A percentile compares a stretch with the other conserved stretches of the same genome.
phyloP scores from a whole-genome alignment of 2,888 invertebrate species.

The Diaperis boleti region DNA sequence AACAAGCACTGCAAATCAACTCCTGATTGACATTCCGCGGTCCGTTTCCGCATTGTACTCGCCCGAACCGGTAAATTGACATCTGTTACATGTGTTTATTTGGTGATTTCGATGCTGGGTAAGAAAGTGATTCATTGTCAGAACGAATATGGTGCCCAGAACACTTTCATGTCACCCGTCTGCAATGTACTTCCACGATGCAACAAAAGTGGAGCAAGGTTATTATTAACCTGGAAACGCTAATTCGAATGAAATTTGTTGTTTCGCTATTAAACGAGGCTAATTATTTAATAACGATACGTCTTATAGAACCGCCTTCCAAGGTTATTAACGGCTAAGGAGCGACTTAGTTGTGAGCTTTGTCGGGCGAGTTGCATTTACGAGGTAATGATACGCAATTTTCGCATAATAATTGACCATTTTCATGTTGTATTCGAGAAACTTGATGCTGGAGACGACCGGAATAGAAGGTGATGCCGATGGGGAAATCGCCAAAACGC shows the following conservation, averaged over 20 bases:
- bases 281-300: conserved; percentile 38
- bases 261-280: conserved; percentile 40
- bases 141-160: neutral
- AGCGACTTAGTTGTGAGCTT: conserved; percentile 22
- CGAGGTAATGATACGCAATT: conserved; percentile 27
- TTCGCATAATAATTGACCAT: conserved; percentile 20
- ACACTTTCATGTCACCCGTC: conserved; percentile 28
- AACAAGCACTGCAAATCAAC: neutral
- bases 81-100: conserved; percentile 16
- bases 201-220: conserved; percentile 37
- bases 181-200: conserved; percentile 14
- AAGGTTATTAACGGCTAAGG: conserved; percentile 14
- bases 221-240: conserved; percentile 40
- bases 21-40: conserved; percentile 3
- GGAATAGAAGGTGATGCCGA: conserved; percentile 2
- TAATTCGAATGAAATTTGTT: conserved; percentile 42
- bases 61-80: conserved; percentile 35
- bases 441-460: neutral
- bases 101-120: conserved; percentile 23
- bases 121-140: conserved; percentile 20
- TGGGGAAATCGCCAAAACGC: conserved; percentile 6
- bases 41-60: conserved; percentile 36
- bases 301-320: conserved; percentile 25
- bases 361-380: conserved; percentile 18
- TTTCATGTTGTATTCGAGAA: neutral